phyloP scores from a whole-genome alignment of 2,888 invertebrate species.

The Ethmia dodecea region DNA sequence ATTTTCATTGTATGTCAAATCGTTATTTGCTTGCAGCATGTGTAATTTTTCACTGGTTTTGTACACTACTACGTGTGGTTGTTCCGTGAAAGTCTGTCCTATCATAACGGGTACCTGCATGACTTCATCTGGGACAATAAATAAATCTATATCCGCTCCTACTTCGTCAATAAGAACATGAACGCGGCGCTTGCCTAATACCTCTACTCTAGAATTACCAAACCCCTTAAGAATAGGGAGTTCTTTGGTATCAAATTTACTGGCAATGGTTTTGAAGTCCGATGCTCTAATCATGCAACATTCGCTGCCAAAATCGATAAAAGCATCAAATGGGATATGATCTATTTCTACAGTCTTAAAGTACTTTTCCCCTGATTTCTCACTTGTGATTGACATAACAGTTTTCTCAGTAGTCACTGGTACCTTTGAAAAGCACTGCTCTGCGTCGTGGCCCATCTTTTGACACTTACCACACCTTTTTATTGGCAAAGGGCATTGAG shows the following conservation, averaged over 20 bases:
- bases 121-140: conserved; percentile 1
- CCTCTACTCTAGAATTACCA: not conserved
- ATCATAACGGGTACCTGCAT: not conserved
- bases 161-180: not conserved
- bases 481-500: not conserved
- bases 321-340: not conserved
- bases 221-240: conserved; percentile 2
- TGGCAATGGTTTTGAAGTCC: not conserved
- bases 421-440: not conserved
- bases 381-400: not conserved
- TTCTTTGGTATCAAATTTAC: not conserved
- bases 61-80: not conserved
- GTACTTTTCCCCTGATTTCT: not conserved
- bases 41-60: not conserved
- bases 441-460: not conserved
- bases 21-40: not conserved
- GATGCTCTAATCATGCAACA: not conserved
- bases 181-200: not conserved
- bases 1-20: too few species aligned
- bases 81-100: conserved; percentile 1
- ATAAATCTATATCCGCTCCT: not conserved
- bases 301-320: not conserved
- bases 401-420: not conserved
- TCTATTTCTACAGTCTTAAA: not conserved
- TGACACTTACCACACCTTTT: not conserved